phyloP scores from a whole-genome alignment of 2,113 vertebrate species.

The Barnardius zonarius region DNA sequence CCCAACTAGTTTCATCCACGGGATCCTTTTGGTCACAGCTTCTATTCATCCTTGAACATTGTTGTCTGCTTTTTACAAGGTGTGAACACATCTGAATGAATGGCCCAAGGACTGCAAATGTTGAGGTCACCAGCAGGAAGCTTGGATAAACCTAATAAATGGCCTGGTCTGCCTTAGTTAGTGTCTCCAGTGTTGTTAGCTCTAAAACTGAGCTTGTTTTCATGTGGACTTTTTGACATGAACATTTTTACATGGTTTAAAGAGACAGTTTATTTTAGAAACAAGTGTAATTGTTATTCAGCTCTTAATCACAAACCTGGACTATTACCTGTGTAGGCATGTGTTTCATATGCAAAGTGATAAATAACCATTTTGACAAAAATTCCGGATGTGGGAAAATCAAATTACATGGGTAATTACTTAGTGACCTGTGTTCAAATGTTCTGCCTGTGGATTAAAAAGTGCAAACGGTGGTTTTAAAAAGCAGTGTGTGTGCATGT shows the following conservation, averaged over 20 bases:
- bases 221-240: fast-evolving
- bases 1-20: neutral
- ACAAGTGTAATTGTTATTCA: neutral
- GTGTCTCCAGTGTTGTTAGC: neutral
- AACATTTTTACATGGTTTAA: neutral
- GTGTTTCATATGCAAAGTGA: neutral
- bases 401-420: neutral
- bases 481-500: neutral
- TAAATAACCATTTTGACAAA: neutral
- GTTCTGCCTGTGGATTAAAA: neutral
- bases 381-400: neutral
- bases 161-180: neutral
- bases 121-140: neutral
- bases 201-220: neutral
- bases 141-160: neutral
- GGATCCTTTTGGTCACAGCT: neutral
- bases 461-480: neutral
- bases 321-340: neutral
- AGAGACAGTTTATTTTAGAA: neutral
- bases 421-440: neutral
- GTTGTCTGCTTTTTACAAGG: neutral
- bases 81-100: neutral
- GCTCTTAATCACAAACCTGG: neutral
- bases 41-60: neutral
- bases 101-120: neutral